Evolutionary conservation across 37 sponge, comb jelly and placozoan species (phyloP).

Genomic region (Bolinopsis microptera): DNA sequence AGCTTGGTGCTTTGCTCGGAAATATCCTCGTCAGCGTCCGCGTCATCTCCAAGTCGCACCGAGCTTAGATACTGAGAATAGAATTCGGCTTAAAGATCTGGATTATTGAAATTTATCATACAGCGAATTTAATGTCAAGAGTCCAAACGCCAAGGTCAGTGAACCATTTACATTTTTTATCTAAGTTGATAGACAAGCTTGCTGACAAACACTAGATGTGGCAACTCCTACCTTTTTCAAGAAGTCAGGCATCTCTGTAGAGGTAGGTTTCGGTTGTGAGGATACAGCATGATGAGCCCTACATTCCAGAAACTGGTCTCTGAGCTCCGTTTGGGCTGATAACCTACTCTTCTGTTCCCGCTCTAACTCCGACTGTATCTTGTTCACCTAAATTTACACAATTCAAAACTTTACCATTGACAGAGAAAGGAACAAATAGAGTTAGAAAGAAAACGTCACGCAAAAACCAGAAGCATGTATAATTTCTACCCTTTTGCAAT

Average conservation of each 20-base stretch:
- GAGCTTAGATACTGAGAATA: slow-evolving; percentile 54
- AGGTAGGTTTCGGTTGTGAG: background rate
- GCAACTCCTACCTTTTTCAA: slow-evolving; percentile 35
- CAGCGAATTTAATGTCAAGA: too few relatives aligned
- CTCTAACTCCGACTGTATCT: slow-evolving; percentile 14
- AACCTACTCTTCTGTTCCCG: slow-evolving; percentile 35
- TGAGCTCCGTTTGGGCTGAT: slow-evolving; percentile 19
- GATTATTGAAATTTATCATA: too few relatives aligned
- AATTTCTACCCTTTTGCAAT: too few relatives aligned
- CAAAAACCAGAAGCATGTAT: too few relatives aligned
- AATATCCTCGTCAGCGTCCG: slow-evolving; percentile 5
- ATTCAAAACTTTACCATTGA: background rate
- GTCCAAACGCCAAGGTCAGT: too few relatives aligned
- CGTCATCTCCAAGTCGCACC: slow-evolving; percentile 2
- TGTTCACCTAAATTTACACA: background rate
- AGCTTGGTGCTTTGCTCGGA: background rate
- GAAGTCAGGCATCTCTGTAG: slow-evolving; percentile 49
- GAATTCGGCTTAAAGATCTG: too few relatives aligned
- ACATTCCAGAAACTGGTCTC: slow-evolving; percentile 57
- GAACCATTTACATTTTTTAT: too few relatives aligned
- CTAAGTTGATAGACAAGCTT: too few relatives aligned
- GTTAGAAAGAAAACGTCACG: background rate
- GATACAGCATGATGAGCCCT: background rate
- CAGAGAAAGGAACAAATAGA: background rate
- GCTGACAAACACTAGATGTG: too few relatives aligned